Evolutionary conservation across 1,140 invertebrate species (phyloP), one percentile per base, ranked within the genome.

Genomic region (Heliothis subflexa): DNA sequence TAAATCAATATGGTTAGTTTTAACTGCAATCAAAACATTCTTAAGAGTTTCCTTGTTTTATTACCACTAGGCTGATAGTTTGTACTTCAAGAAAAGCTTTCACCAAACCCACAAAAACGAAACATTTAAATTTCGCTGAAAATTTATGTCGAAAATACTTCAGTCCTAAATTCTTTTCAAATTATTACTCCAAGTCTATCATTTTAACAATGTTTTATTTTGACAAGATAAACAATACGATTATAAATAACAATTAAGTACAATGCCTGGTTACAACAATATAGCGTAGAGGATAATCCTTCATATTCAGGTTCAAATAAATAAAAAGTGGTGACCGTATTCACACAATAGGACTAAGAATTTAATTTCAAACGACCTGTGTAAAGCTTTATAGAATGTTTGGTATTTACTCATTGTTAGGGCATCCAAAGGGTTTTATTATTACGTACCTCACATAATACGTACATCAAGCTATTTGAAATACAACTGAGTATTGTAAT

Each of bases 321-420:
- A 55, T 40, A 16, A 62, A 61, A 40, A 33, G 59, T 62, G 28
- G n/a, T 62, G 59, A 61, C 57, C 64, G 12, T 49, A 50, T 68
- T 25, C 64, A 47, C 18, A 68, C 45, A 50, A 50, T 68, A 3
- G 47, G 1, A 21, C 5, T 12, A 21, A 68, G 18, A 21, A 40
- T 55, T 14, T 55, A 55, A 18, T 14, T 10, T 14, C 12, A 11
- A 18, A 10, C 54, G 18, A 55, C 54, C 54, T 18, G 50, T 52
- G 4, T n/a, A 3, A n/a, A 52, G 14, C 14, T 52, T 3, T 52
- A 52, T n/a, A 52, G 50, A 52, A 52, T 5, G 50, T 11, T n/a
- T n/a, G 13, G 50, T 52, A 52, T 52, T 16, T n/a, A 52, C n/a
- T 52, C 50, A 14, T 61, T 33, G 25, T 25, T 61, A 61, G 47